Conservation (phyloP, 37 sponge, comb jelly and placozoan genomes). For the Eunapius fragilis region DNA sequence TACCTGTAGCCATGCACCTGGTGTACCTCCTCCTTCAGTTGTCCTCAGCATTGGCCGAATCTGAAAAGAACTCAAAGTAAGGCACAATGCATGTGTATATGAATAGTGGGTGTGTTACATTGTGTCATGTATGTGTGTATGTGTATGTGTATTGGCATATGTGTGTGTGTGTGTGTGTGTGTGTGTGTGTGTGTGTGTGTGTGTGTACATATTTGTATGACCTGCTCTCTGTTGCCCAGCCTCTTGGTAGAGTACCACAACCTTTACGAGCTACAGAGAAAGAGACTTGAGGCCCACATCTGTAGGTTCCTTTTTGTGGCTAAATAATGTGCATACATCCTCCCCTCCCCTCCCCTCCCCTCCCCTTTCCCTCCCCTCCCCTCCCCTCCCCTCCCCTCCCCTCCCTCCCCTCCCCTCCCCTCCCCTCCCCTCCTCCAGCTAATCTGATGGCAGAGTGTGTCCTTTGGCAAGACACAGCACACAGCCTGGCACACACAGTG, state of each 20-base stretch:
- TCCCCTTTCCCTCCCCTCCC: not conserved
- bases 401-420: not conserved
- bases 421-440: constrained; percentile 1
- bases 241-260: constrained; percentile 91
- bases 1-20: not conserved
- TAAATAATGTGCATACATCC: no score
- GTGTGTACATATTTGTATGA: not conserved
- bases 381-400: not conserved
- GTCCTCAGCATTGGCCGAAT: constrained; percentile 69
- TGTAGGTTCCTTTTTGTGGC: constrained; percentile 25
- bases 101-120: no score
- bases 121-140: not conserved
- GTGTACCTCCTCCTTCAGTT: constrained; percentile 42
- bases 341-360: no score
- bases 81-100: constrained; percentile 12
- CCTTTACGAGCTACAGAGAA: constrained; percentile 95
- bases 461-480: constrained; percentile 88
- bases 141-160: not conserved
- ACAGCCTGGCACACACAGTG: constrained; percentile 80
- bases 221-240: constrained; percentile 23
- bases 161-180: not conserved
- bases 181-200: not conserved
- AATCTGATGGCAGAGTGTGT: constrained; percentile 76
- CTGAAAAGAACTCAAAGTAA: constrained; percentile 89
- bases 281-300: constrained; percentile 78